These are phyloP conservation scores for Stomatorhinus ivindoensis DNA, from an alignment of 2,113 vertebrate species.

Conservation along the genomic window DNA sequence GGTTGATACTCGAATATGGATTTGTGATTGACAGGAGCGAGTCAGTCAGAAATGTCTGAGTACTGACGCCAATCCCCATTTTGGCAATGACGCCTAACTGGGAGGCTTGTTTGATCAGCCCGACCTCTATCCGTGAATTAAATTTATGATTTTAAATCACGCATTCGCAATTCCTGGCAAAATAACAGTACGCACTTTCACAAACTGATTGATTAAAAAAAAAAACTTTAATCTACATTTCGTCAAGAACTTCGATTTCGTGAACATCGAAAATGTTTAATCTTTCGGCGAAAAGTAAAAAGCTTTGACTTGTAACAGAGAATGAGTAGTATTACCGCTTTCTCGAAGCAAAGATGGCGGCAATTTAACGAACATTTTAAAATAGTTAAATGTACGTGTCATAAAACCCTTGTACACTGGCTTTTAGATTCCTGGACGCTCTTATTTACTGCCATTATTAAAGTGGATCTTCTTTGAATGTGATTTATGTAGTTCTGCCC, in stretches of 20 bases:
- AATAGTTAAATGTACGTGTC: not conserved
- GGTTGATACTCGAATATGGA: not conserved
- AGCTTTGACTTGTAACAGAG: not conserved
- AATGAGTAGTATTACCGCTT: not conserved
- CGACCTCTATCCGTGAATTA: not conserved
- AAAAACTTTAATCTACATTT: not conserved
- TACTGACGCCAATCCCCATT: not conserved
- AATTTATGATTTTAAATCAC: not conserved
- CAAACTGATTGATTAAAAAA: not conserved
- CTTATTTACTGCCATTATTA: conserved; percentile 16
- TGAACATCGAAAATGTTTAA: not conserved
- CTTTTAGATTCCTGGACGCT: conserved; percentile 1
- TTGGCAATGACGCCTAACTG: conserved; percentile 7
- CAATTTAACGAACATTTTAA: not conserved
- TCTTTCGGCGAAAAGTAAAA: not conserved
- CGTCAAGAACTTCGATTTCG: not conserved
- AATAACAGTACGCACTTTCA: not conserved
- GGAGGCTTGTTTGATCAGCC: not conserved
- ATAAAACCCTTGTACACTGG: not conserved
- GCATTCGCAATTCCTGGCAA: not conserved
- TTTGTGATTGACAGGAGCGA: not conserved
- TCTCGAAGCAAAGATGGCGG: not conserved
- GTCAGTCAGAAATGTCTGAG: not conserved
- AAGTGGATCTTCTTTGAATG: conserved; percentile 33
- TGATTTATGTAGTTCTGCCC: conserved; percentile 42